A percentile compares a stretch with the other conserved stretches of the same genome.
Conservation (phyloP, 2,888 invertebrate species). For the Barypeithes pellucidus region DNA sequence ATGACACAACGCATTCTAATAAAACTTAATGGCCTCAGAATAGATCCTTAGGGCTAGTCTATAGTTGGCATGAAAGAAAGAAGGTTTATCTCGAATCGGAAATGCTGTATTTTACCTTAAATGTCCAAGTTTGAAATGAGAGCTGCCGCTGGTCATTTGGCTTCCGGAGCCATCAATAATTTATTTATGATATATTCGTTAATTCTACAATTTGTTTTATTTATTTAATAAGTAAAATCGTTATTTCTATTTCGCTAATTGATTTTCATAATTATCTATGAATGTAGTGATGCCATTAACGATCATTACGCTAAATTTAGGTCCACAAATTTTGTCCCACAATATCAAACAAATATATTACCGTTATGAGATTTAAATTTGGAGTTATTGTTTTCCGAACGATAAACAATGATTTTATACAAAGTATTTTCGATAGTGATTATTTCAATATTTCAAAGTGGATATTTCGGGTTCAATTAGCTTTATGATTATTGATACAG, state of each 20-base stretch:
- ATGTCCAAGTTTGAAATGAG: too few species aligned
- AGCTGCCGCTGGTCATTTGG: too few species aligned
- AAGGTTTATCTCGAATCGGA: too few species aligned
- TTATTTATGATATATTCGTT: too few species aligned
- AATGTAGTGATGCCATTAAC: background rate
- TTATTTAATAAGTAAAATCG: slow-evolving; percentile 2
- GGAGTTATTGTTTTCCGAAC: background rate
- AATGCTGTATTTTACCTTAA: too few species aligned
- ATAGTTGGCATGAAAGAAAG: too few species aligned
- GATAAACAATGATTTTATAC: background rate
- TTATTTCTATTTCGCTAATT: background rate
- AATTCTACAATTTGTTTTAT: background rate
- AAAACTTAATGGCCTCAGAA: too few species aligned
- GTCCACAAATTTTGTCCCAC: slow-evolving; percentile 3
- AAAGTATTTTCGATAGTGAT: background rate
- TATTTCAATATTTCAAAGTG: background rate
- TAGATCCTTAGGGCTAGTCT: too few species aligned
- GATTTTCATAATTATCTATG: background rate
- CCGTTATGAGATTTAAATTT: background rate
- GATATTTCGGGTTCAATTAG: background rate
- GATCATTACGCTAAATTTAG: background rate
- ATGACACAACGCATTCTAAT: too few species aligned
- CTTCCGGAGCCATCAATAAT: too few species aligned
- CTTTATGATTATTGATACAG: too few species aligned
- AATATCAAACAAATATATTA: slow-evolving; percentile 7